These are phyloP conservation scores for Sisyra terminalis DNA, from an alignment of 2,888 invertebrate genomes.

Conservation along the genomic window DNA sequence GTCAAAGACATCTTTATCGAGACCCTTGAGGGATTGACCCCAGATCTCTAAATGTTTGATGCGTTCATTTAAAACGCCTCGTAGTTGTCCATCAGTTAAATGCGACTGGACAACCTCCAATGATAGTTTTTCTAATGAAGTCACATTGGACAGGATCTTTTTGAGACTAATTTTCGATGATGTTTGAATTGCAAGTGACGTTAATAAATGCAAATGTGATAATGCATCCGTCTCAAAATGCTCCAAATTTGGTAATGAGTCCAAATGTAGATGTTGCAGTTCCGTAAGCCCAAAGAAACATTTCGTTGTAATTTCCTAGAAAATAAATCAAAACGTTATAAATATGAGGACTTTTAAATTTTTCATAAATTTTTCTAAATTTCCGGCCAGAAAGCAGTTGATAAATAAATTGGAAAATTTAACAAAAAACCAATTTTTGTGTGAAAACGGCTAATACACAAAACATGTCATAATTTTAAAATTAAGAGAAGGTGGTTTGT, in stretches of 20 bases:
- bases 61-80: slow-evolving; percentile 61
- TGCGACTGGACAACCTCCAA: slow-evolving; percentile 55
- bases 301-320: slow-evolving; percentile 48
- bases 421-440: too few species aligned
- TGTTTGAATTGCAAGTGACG: slow-evolving; percentile 52
- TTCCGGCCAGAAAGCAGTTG: too few species aligned
- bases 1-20: slow-evolving; percentile 62
- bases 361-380: too few species aligned
- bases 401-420: too few species aligned
- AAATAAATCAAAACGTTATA: slow-evolving; percentile 5
- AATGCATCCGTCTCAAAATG: slow-evolving; percentile 61
- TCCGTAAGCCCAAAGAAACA: slow-evolving; percentile 53
- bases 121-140: slow-evolving; percentile 55
- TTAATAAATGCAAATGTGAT: slow-evolving; percentile 51
- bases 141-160: slow-evolving; percentile 49
- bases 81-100: slow-evolving; percentile 45
- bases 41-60: slow-evolving; percentile 49
- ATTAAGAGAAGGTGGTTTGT: too few species aligned
- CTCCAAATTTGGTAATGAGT: slow-evolving; percentile 54
- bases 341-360: too few species aligned
- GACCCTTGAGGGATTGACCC: slow-evolving; percentile 28
- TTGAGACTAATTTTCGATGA: slow-evolving; percentile 2
- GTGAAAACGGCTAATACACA: too few species aligned
- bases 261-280: slow-evolving; percentile 57
- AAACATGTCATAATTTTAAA: too few species aligned